Percentiles rank a stretch among this genome's conserved stretches.
phyloP scores from a whole-genome alignment of 2,888 invertebrate species.

The Laothoe populi region DNA sequence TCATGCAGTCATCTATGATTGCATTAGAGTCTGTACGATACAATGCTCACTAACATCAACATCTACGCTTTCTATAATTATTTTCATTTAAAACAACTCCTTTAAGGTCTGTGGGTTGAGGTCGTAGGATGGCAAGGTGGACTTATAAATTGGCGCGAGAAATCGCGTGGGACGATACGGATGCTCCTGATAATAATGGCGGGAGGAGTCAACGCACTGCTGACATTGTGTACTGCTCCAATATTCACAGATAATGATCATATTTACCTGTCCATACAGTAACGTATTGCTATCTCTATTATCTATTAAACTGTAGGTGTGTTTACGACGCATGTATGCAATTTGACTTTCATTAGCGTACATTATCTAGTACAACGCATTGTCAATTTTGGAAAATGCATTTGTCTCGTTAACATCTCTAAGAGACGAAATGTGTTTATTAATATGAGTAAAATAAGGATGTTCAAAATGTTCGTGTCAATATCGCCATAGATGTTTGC shows the following conservation, averaged over 20 bases:
- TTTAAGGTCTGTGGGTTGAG: slow-evolving; percentile 54
- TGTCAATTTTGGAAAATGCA: neutral
- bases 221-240: slow-evolving; percentile 42
- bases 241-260: slow-evolving; percentile 43
- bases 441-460: slow-evolving; percentile 16
- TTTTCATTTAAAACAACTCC: slow-evolving; percentile 23
- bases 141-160: slow-evolving; percentile 67
- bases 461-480: slow-evolving; percentile 39
- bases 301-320: slow-evolving; percentile 18
- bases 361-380: slow-evolving; percentile 3
- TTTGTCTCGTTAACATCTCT: slow-evolving; percentile 12
- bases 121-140: slow-evolving; percentile 57
- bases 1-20: slow-evolving; percentile 39
- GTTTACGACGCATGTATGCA: slow-evolving; percentile 7
- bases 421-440: slow-evolving; percentile 1
- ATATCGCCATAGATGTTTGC: slow-evolving; percentile 45
- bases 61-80: slow-evolving; percentile 5
- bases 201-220: slow-evolving; percentile 67
- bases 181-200: slow-evolving; percentile 65
- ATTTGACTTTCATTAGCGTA: slow-evolving; percentile 3
- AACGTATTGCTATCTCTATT: slow-evolving; percentile 2
- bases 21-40: slow-evolving; percentile 11
- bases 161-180: slow-evolving; percentile 70
- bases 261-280: slow-evolving; percentile 29
- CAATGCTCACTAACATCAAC: neutral